A percentile compares a stretch with the other conserved stretches of the same genome.
These are phyloP conservation scores for Drosophila longiperda DNA, from an alignment of 2,888 invertebrate species.

Conservation along the genomic window DNA sequence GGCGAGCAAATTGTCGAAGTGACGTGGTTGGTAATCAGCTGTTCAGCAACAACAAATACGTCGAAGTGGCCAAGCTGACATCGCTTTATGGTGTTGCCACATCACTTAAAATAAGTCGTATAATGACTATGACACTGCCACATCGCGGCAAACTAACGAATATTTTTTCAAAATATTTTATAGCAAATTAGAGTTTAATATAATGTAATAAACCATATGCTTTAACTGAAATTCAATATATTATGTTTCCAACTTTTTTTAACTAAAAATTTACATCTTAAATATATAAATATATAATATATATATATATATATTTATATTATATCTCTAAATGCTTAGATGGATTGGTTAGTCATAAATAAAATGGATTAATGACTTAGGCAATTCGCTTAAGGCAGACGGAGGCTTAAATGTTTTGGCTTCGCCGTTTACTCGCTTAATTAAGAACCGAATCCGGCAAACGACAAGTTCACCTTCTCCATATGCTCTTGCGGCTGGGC, in stretches of 20 bases:
- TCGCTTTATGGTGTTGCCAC: constrained; percentile 25
- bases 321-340: neutral
- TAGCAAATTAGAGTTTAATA: neutral
- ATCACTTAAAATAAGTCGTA: constrained; percentile 1
- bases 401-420: constrained; percentile 5
- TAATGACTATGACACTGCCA: neutral
- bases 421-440: constrained; percentile 42
- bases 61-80: constrained; percentile 17
- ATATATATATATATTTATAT: neutral
- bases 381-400: constrained; percentile 14
- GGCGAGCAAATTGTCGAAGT: constrained; percentile 28
- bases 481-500: constrained; percentile 34
- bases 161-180: neutral
- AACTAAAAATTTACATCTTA: neutral
- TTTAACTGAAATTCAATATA: neutral
- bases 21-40: constrained; percentile 59
- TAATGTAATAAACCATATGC: neutral
- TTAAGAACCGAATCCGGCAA: constrained; percentile 53
- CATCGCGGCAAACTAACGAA: neutral
- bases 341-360: constrained; percentile 15
- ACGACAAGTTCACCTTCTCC: constrained; percentile 28
- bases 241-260: neutral
- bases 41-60: constrained; percentile 29
- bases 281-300: too few relatives aligned
- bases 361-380: constrained; percentile 19